Conservation (phyloP, 2,888 invertebrate species). For the Thyatira batis region DNA sequence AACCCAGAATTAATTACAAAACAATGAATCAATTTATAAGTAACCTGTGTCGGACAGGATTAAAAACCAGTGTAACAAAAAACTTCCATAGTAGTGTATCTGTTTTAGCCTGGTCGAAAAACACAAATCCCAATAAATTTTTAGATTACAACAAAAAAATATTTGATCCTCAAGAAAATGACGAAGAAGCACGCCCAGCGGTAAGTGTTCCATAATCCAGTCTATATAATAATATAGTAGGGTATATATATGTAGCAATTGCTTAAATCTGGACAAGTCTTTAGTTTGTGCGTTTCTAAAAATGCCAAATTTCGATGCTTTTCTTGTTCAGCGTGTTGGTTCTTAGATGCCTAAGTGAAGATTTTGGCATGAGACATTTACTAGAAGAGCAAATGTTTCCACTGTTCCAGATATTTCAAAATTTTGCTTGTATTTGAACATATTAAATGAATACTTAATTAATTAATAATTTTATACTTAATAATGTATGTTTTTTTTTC, state of each 20-base stretch:
- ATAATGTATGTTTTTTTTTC: constrained; percentile 62
- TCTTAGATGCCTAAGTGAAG: too few species aligned
- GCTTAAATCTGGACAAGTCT: too few species aligned
- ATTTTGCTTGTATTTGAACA: too few species aligned
- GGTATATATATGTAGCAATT: constrained; percentile 15
- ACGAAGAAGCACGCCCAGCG: constrained; percentile 90
- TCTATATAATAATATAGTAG: not conserved
- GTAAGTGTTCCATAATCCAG: constrained; percentile 80
- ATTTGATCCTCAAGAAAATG: constrained; percentile 89
- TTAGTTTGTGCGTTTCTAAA: too few species aligned
- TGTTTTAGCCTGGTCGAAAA: constrained; percentile 63
- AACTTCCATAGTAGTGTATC: constrained; percentile 52
- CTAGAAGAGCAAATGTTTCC: too few species aligned
- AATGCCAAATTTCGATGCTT: too few species aligned
- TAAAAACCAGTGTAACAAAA: constrained; percentile 22
- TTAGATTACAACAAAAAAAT: constrained; percentile 87
- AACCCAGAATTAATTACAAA: too few species aligned
- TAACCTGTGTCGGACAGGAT: constrained; percentile 15
- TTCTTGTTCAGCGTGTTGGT: too few species aligned
- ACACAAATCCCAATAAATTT: constrained; percentile 80
- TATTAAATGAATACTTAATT: too few species aligned
- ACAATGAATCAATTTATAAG: constrained; percentile 30
- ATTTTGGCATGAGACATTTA: too few species aligned
- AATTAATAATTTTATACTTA: too few species aligned
- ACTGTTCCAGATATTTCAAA: too few species aligned